Percentiles rank a stretch among this genome's conserved stretches.
Evolutionary conservation across 2,113 vertebrate genomes (phyloP).

Genomic region (Verasper variegatus): DNA sequence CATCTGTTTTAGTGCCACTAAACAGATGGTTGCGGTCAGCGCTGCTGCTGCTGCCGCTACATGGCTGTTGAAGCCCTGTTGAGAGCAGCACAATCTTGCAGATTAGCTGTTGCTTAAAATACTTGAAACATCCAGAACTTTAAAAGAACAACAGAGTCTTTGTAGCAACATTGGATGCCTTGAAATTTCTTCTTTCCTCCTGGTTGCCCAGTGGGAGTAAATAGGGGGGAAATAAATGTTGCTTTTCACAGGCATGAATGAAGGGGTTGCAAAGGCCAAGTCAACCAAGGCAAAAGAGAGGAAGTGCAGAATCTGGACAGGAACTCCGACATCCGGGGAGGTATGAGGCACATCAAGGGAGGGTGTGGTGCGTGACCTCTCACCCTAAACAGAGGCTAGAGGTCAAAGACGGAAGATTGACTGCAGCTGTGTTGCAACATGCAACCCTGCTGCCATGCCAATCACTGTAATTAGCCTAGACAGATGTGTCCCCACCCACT

Average conservation of each 20-base stretch:
- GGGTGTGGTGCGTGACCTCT: conserved; percentile 59
- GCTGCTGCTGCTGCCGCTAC: conserved; percentile 29
- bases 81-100: conserved; percentile 17
- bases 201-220: background rate
- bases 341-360: conserved; percentile 30
- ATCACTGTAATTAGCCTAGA: conserved; percentile 64
- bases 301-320: conserved; percentile 65
- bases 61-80: conserved; percentile 25
- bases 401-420: conserved; percentile 54
- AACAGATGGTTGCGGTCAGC: conserved; percentile 66
- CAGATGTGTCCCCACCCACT: conserved; percentile 51
- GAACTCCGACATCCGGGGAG: conserved; percentile 56
- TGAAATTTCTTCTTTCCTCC: background rate
- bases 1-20: conserved; percentile 43
- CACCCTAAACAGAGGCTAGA: conserved; percentile 51
- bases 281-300: conserved; percentile 21
- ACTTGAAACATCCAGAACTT: background rate
- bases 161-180: background rate
- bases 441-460: conserved; percentile 40
- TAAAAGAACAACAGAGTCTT: background rate
- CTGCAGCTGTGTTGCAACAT: conserved; percentile 62
- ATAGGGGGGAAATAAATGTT: conserved; percentile 6
- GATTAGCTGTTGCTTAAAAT: conserved; percentile 37
- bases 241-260: background rate
- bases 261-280: background rate